These are phyloP conservation scores for Calameuta pallipes DNA, from an alignment of 2,888 invertebrate species.

Conservation along the genomic window DNA sequence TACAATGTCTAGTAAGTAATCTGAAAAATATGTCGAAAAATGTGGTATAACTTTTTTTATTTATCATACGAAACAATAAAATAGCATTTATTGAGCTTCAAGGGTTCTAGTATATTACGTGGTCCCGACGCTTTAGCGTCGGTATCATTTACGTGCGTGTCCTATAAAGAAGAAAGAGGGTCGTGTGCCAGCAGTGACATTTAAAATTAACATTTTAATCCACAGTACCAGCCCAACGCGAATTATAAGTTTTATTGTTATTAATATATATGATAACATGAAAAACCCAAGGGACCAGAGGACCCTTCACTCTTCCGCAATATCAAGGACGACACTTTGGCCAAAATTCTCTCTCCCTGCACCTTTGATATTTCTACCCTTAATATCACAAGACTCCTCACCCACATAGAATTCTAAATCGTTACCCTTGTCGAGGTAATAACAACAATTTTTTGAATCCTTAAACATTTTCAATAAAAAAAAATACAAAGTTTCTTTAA, in stretches of 20 bases:
- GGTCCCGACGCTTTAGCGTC: background rate
- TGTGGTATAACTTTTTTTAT: background rate
- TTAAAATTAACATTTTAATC: conserved; percentile 46
- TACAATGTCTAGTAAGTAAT: background rate
- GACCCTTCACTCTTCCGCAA: conserved; percentile 24
- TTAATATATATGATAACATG: conserved; percentile 47
- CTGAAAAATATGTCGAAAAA: background rate
- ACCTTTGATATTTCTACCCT: background rate
- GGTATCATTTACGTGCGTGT: background rate
- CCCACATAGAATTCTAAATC: background rate
- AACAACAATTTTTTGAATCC: background rate
- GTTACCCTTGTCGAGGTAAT: background rate
- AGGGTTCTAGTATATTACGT: background rate
- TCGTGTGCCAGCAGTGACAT: conserved; percentile 16
- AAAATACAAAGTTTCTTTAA: background rate
- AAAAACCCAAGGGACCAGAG: background rate
- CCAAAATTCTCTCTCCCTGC: background rate
- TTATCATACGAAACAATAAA: background rate
- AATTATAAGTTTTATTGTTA: conserved; percentile 48
- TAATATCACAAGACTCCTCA: background rate
- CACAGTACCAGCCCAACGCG: conserved; percentile 22
- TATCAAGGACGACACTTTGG: background rate
- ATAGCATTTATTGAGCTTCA: background rate
- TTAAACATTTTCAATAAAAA: background rate
- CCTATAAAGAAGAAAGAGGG: background rate